A percentile compares a stretch with the other conserved stretches of the same genome.
Evolutionary conservation across 1,140 invertebrate species (phyloP).

Genomic region (Cherax quadricarinatus): DNA sequence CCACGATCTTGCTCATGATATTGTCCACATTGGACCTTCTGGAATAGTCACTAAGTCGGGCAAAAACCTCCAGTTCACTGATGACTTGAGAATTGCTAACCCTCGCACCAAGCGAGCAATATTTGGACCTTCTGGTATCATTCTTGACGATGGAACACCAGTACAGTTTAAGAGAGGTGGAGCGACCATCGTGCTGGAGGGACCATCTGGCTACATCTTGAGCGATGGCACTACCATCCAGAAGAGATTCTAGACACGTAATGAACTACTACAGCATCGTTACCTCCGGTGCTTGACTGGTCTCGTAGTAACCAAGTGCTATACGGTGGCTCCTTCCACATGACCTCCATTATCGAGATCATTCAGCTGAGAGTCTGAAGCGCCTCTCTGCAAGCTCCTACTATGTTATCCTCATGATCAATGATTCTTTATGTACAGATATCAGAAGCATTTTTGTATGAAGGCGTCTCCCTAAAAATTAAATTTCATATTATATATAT

Average conservation of each 20-base stretch:
- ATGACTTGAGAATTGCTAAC: background rate
- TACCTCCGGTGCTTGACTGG: background rate
- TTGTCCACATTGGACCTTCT: conserved; percentile 6
- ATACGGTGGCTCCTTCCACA: background rate
- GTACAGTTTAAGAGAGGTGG: conserved; percentile 54
- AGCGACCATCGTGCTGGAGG: background rate
- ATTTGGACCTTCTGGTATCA: conserved; percentile 34
- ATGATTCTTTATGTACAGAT: no score
- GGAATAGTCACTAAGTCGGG: conserved; percentile 21
- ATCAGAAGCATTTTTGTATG: no score
- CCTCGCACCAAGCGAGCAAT: conserved; percentile 29
- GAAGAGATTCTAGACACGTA: background rate
- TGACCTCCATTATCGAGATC: background rate
- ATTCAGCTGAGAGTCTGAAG: background rate
- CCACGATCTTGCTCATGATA: conserved; percentile 7
- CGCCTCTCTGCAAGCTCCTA: no score
- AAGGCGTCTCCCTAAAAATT: no score
- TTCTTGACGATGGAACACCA: conserved; percentile 15
- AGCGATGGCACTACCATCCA: background rate
- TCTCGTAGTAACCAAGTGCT: background rate
- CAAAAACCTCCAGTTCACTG: conserved; percentile 42
- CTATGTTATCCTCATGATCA: no score
- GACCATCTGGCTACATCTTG: conserved; percentile 56
- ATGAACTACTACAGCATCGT: background rate
- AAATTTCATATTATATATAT: no score